phyloP scores from a whole-genome alignment of 2,113 vertebrate genomes.

The Paramormyrops kingsleyae region DNA sequence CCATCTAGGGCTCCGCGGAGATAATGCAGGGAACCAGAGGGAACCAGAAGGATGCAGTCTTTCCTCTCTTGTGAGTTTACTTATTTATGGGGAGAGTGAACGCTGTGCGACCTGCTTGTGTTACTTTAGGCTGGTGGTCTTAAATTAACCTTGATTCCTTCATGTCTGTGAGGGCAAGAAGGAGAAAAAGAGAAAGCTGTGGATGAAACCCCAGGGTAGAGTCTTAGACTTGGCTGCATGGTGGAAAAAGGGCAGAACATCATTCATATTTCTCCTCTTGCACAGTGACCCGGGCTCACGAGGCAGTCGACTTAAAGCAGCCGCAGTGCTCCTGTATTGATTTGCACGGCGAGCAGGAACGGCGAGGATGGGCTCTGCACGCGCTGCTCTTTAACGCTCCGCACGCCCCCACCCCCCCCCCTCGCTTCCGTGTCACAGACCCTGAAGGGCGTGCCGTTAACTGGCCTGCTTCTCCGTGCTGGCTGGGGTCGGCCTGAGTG shows the following conservation, averaged over 20 bases:
- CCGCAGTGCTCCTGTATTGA: background rate
- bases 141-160: background rate
- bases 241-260: background rate
- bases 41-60: background rate
- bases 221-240: background rate
- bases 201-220: background rate
- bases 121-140: background rate
- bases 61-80: background rate
- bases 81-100: conserved; percentile 5
- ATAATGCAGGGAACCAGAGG: conserved; percentile 12
- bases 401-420: background rate
- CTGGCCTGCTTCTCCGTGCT: background rate
- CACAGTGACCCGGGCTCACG: background rate
- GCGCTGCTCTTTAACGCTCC: background rate
- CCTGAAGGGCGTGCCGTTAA: background rate
- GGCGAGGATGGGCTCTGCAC: background rate
- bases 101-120: background rate
- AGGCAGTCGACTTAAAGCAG: background rate
- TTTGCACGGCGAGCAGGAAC: background rate
- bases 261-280: background rate
- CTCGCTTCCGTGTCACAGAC: background rate
- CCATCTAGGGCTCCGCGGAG: conserved; percentile 7
- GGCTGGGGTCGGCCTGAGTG: background rate
- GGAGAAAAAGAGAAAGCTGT: too few relatives aligned
- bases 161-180: background rate